Evolutionary conservation across 2,113 vertebrate species (phyloP).

Genomic region (Pygoscelis antarcticus): DNA sequence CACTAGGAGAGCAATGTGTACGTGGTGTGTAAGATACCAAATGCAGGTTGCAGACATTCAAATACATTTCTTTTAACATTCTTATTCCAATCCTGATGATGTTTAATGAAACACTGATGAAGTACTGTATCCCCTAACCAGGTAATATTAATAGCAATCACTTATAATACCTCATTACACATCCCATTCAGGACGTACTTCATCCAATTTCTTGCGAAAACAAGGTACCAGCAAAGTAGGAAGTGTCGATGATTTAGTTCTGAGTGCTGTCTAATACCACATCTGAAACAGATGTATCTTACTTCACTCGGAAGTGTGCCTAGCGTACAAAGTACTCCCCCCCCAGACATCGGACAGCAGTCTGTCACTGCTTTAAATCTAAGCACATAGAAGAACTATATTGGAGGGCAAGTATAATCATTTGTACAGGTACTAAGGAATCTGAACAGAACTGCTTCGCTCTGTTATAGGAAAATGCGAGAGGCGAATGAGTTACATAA

Average conservation of each 20-base stretch:
- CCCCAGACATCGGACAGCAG: not conserved
- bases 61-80: not conserved
- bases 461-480: accelerated
- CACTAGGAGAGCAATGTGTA: not conserved
- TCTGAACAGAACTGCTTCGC: not conserved
- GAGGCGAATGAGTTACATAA: not conserved
- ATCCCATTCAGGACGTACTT: not conserved
- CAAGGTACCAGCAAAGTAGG: not conserved
- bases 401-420: not conserved
- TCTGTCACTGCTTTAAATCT: not conserved
- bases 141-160: not conserved
- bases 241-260: not conserved
- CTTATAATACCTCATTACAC: not conserved
- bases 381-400: not conserved
- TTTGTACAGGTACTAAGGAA: not conserved
- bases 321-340: not conserved
- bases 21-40: not conserved
- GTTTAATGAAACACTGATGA: not conserved
- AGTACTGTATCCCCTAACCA: not conserved
- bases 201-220: not conserved
- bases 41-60: not conserved
- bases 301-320: not conserved
- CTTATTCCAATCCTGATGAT: not conserved
- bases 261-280: not conserved
- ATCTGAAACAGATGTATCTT: not conserved